Evolutionary conservation across 2,888 invertebrate species (phyloP), one percentile per base, ranked within the genome.

Genomic region (Netelia inedita): DNA sequence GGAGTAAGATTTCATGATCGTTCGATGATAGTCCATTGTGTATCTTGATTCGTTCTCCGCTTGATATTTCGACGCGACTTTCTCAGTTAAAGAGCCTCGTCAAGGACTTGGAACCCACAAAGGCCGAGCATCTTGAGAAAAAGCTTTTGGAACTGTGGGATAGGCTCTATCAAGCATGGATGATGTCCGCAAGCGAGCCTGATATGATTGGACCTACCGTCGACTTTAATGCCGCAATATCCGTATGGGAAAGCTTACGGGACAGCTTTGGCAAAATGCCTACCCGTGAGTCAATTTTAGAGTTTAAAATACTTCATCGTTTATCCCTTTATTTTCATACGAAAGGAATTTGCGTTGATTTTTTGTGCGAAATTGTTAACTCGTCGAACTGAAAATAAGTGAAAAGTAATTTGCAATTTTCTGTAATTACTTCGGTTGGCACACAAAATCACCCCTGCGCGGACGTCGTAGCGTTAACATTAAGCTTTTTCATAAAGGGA

Each of bases 141-240:
- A 98, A 98, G 94, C 96, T 98, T 1, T 94, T 99, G 55, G 98
- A 98, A 93, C 95, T 99, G 19, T 99, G 98, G 98, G 99, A 99
- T 94, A 95, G 98, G 83, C 95, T 98, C 63, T 99, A 99, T 94
- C 98, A 98, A 94, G 97, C 97, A 83, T 98, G 98, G 98, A 97
- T 98, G 94, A 96, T 97, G 91, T 96, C 96, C 0, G 95, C 95
- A 87, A 94, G 94, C 78, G 92, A 93, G 11, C 94, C 95, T 88
- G 95, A 95, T 83, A 89, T 94, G 8, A 91, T 93, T 66, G 98
- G 97, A 0, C 97, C 98, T 0, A 95, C 96, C 80, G 97, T 97
- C 0, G 96, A 97, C 79, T 94, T 95, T 11, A 94, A 95, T 65
- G 97, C 97, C 0, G 95, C 97, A 2, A 95, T 96, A 88, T 95